Evolutionary conservation across 1,140 invertebrate species (phyloP), one percentile per base, ranked within the genome.

Genomic region (Bombus impatiens): DNA sequence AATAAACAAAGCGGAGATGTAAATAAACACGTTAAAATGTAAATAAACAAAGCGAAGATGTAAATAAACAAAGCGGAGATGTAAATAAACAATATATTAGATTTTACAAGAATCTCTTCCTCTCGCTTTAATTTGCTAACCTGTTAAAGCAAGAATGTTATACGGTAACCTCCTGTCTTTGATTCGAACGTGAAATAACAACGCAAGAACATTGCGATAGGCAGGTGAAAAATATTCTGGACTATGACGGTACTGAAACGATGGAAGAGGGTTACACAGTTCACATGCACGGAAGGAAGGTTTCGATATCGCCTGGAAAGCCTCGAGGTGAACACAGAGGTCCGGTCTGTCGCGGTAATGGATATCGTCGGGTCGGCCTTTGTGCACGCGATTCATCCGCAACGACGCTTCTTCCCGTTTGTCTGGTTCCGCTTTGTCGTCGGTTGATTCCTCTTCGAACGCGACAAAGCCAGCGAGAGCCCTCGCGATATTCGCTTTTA

Each of bases 341-440:
- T 85, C 86, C 85, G 75, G 78, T 62, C 85, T 86, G 53, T 71
- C 70, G 47, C 71, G 82, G 67, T 89, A 89, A 89, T 89, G 87
- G 87, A 89, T 89, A 85, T 89, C 76, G 86, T 84, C 83, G 65
- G 82, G 82, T 68, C 86, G 77, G 40, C 79, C 87, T 89, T 88
- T 89, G 87, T 89, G 72, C 74, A 25, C 77, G 72, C 86, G 86
- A 89, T 85, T 89, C 83, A 88, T 89, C 87, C 71, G 81, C 59
- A 57, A n/a, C 65, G 62, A 22, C 71, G 65, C 68, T 70, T 84
- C 86, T 76, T 88, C 86, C 62, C 87, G 75, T 84, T 68, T 53
- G 67, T 75, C 53, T 25, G 67, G 62, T 47, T n/a, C 35, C 47
- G 76, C 65, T 83, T 88, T 88, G 81, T 88, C 87, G 81, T 65